Percentiles rank a stretch among this genome's conserved stretches.
These are phyloP conservation scores for Gracilinanus agilis DNA, from an alignment of 2,113 vertebrate species.

Conservation along the genomic window DNA sequence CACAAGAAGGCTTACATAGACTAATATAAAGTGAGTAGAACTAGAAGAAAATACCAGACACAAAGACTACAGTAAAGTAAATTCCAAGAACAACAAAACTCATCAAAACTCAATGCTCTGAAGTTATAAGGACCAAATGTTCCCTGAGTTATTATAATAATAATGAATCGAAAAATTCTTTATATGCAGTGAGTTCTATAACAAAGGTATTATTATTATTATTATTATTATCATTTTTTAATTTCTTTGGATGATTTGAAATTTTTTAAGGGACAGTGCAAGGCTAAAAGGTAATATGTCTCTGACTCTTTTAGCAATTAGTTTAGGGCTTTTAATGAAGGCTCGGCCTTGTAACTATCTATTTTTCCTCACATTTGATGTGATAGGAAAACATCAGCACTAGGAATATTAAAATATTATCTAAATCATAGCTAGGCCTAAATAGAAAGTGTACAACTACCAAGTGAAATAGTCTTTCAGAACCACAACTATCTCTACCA, in stretches of 20 bases:
- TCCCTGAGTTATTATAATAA: too few relatives aligned
- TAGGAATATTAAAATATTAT: background rate
- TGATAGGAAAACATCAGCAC: background rate
- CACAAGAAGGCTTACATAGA: background rate
- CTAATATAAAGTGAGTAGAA: too few relatives aligned
- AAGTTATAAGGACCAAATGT: background rate
- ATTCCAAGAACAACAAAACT: background rate
- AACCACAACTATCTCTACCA: background rate
- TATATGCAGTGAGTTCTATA: too few relatives aligned
- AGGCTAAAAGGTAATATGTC: background rate
- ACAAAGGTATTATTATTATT: too few relatives aligned
- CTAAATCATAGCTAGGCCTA: background rate
- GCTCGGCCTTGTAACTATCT: accelerated
- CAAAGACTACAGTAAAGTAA: background rate
- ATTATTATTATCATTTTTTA: too few relatives aligned
- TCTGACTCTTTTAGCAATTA: background rate
- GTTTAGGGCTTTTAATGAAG: background rate
- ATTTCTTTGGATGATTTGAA: background rate
- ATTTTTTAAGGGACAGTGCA: background rate
- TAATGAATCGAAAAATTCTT: background rate
- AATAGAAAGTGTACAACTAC: background rate
- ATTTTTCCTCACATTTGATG: background rate
- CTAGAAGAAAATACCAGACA: background rate
- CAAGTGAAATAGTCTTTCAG: background rate
- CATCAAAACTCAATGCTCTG: background rate